Percentiles rank a stretch among this genome's conserved stretches.
Evolutionary conservation across 1,140 invertebrate genomes (phyloP).

Genomic region (Lucilia sericata): DNA sequence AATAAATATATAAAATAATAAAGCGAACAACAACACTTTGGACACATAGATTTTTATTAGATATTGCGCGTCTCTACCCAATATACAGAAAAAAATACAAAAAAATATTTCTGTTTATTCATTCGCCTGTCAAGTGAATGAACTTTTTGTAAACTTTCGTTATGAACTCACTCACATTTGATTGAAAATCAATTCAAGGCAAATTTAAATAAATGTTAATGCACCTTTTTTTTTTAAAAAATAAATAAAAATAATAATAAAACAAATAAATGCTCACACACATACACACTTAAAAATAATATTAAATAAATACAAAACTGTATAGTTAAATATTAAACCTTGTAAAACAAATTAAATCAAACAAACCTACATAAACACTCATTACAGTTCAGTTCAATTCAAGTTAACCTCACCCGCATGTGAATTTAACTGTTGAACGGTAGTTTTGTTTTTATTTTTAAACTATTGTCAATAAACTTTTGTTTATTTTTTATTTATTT

Average conservation of each 20-base stretch:
- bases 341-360: not conserved
- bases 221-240: conserved; percentile 1
- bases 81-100: too few relatives aligned
- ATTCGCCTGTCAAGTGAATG: not conserved
- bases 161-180: conserved; percentile 2
- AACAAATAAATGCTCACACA: not conserved
- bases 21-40: too few relatives aligned
- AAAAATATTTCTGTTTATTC: too few relatives aligned
- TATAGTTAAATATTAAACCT: conserved; percentile 1
- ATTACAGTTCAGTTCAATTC: too few relatives aligned
- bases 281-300: not conserved
- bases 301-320: too few relatives aligned
- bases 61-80: too few relatives aligned
- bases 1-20: not conserved
- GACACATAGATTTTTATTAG: too few relatives aligned
- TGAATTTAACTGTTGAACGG: not conserved
- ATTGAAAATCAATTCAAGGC: conserved; percentile 16
- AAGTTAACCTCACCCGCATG: not conserved
- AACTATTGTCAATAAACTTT: conserved; percentile 4
- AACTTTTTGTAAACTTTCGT: conserved; percentile 17
- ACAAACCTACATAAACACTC: not conserved
- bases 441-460: not conserved
- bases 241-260: not conserved
- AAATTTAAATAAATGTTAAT: conserved; percentile 18
- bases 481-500: too few relatives aligned